These are phyloP conservation scores for Drosophila setifemur DNA, from an alignment of 1,140 invertebrate species.

Conservation along the genomic window DNA sequence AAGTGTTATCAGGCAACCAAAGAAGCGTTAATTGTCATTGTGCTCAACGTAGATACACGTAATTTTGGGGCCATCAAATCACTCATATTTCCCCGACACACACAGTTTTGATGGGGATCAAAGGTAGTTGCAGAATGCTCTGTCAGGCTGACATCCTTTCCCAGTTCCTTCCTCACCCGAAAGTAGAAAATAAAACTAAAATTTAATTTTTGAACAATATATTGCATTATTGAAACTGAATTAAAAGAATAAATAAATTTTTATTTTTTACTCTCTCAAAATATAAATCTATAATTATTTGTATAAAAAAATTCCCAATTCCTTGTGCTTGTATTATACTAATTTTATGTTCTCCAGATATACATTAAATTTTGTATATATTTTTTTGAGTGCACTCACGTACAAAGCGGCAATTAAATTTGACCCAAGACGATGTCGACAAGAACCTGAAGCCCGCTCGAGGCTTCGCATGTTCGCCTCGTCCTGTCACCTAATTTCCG, in stretches of 20 bases:
- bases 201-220: no score
- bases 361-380: no score
- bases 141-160: no score
- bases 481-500: constrained; percentile 79
- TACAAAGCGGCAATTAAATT: constrained; percentile 65
- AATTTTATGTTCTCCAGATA: no score
- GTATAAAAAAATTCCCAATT: no score
- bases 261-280: no score
- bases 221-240: no score
- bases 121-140: no score
- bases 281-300: not conserved
- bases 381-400: constrained; percentile 3
- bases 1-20: constrained; percentile 54
- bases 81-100: constrained; percentile 36
- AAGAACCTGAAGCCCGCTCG: constrained; percentile 40
- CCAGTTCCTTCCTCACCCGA: no score
- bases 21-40: constrained; percentile 55
- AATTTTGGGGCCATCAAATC: constrained; percentile 15
- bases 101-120: constrained; percentile 1
- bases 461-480: constrained; percentile 46
- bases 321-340: no score
- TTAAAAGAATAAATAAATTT: no score
- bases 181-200: no score
- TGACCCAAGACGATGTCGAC: constrained; percentile 67
- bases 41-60: constrained; percentile 14